Base-by-base conservation (phyloP, 2,797 vertebrate species). In the Microchirus variegatus region DNA sequence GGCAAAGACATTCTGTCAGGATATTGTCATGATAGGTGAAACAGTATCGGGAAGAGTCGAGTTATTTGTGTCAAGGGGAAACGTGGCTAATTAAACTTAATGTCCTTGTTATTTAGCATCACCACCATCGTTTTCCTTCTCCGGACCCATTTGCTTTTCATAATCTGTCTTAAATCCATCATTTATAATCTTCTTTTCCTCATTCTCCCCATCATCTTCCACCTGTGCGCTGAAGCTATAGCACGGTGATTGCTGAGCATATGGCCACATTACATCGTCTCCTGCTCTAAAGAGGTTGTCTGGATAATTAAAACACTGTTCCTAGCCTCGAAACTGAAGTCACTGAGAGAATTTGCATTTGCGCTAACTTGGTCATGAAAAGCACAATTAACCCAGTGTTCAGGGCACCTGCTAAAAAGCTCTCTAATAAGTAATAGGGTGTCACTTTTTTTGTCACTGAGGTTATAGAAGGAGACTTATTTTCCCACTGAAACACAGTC, bases 281-380 rank as follows among this genome's bases (percentile, higher is more conserved):
- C 44, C 18, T 26, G 14, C 55, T 48, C 66, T 74, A 66, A 73
- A 70, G 63, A 69, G 63, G 63, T 67, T 75, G 69, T 58, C 53
- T 47, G 63, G 63, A 73, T 85, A 78, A 88, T 83, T 87, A 89
- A 77, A 81, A 66, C 56, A 36, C 9, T 3, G n/a, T 77, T 77
- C 58, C 50, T 54, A 56, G 16, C 67, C 4, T 48, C 0, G 2
- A 63, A 65, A 52, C 65, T 13, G 67, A 80, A 74, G 69, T 76
- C 13, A 45, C n/a, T 0, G 45, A 63, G 41, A 66, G 18, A 68
- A 80, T 76, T 76, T 62, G 68, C 68, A 69, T 69, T 75, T 67
- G 55, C 5, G 11, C 71, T 52, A 66, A 77, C 85, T 84, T 68
- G 65, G 48, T 64, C 62, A 58, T 53, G 38, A 73, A 80, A 80